Percentiles rank a stretch among this genome's conserved stretches.
Evolutionary conservation across 2,888 invertebrate species (phyloP).

Genomic region (Smittia sp.): DNA sequence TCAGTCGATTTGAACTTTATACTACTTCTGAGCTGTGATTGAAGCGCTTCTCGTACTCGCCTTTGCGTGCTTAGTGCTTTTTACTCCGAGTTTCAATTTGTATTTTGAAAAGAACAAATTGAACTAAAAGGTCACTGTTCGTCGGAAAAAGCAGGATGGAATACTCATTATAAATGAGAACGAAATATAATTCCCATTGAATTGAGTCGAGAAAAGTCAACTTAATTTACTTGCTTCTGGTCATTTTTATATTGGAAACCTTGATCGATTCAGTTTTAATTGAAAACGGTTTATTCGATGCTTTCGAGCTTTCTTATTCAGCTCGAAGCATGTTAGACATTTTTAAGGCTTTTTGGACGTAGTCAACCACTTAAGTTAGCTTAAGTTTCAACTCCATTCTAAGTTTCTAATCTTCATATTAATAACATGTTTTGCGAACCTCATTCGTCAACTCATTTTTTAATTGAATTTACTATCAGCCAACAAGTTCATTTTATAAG

Average conservation of each 20-base stretch:
- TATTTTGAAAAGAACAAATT: not conserved
- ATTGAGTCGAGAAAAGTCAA: not conserved
- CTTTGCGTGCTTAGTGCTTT: not conserved
- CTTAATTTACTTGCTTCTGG: not conserved
- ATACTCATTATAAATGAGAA: not conserved
- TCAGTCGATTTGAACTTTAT: not conserved
- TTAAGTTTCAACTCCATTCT: too few relatives aligned
- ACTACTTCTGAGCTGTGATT: conserved; percentile 5
- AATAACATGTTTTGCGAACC: too few relatives aligned
- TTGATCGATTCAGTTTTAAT: too few relatives aligned
- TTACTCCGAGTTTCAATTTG: not conserved
- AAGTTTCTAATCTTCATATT: too few relatives aligned
- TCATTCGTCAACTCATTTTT: too few relatives aligned
- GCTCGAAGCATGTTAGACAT: too few relatives aligned
- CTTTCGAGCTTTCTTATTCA: too few relatives aligned
- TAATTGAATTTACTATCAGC: too few relatives aligned
- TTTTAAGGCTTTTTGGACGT: too few relatives aligned
- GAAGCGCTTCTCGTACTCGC: not conserved
- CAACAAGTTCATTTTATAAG: too few relatives aligned
- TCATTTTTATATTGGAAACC: not conserved
- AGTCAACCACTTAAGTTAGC: too few relatives aligned
- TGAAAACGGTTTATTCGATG: too few relatives aligned
- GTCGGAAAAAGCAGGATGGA: not conserved
- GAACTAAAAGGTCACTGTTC: not conserved
- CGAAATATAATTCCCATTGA: not conserved